Percentiles rank a stretch among this genome's conserved stretches.
Conservation (phyloP, 2,797 vertebrate genomes). For the Denticeps clupeoides region DNA sequence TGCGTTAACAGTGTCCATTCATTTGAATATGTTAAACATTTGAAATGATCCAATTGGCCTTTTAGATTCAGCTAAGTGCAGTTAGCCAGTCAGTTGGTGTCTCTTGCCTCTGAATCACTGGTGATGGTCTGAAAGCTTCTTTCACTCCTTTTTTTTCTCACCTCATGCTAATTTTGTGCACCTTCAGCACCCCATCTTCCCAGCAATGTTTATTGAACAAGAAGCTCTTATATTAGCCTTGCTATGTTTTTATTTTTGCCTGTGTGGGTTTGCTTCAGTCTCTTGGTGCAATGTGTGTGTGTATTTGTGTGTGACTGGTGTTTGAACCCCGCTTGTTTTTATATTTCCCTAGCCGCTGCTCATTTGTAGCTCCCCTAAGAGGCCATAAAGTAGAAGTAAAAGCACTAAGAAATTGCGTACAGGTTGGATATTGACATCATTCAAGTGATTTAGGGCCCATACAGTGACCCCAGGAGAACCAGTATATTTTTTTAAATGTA, state of each 20-base stretch:
- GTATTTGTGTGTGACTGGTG: background rate
- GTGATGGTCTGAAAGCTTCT: no score
- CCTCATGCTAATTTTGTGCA: background rate
- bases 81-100: no score
- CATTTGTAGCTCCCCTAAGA: conserved; percentile 23
- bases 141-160: background rate
- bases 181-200: background rate
- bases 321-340: background rate
- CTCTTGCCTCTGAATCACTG: no score
- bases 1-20: no score
- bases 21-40: no score
- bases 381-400: conserved; percentile 41
- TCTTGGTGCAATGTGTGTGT: background rate
- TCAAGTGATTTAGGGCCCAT: conserved; percentile 36
- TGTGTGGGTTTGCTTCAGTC: background rate
- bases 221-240: background rate
- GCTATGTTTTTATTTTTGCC: background rate
- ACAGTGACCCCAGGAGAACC: conserved; percentile 12
- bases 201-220: background rate
- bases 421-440: conserved; percentile 40
- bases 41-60: no score
- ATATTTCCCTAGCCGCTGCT: background rate
- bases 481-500: background rate
- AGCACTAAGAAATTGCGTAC: conserved; percentile 40
- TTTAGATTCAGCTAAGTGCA: no score